Percentiles rank a stretch among this genome's conserved stretches.
phyloP scores from a whole-genome alignment of 2,888 invertebrate species.

The Epistrophe eligans region DNA sequence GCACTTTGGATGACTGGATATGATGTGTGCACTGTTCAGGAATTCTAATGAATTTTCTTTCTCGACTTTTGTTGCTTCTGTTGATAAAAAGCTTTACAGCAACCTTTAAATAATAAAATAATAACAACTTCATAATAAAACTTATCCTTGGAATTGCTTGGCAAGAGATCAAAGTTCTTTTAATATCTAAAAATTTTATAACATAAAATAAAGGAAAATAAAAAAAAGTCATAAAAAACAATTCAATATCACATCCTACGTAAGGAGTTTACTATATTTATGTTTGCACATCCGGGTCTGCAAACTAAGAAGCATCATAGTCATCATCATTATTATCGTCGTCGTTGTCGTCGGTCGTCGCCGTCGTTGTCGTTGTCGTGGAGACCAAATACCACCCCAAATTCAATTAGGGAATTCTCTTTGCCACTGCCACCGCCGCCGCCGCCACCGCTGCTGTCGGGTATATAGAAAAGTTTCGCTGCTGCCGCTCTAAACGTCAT shows the following conservation, averaged over 20 bases:
- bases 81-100: conserved; percentile 3
- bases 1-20: background rate
- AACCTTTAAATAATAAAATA: conserved; percentile 4
- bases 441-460: background rate
- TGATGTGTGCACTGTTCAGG: background rate
- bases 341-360: background rate
- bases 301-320: conserved; percentile 39
- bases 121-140: conserved; percentile 40
- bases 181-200: conserved; percentile 42
- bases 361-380: conserved; percentile 9
- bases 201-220: conserved; percentile 21
- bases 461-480: conserved; percentile 10
- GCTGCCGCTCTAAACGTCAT: conserved; percentile 66
- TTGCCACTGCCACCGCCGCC: background rate
- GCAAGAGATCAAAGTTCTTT: conserved; percentile 52
- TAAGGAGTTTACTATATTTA: conserved; percentile 13
- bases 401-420: conserved; percentile 64
- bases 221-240: conserved; percentile 9
- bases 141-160: conserved; percentile 52
- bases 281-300: conserved; percentile 34
- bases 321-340: conserved; percentile 10
- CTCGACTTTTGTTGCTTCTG: background rate
- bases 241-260: conserved; percentile 52
- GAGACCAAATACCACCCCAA: conserved; percentile 27
- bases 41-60: background rate